phyloP scores from a whole-genome alignment of 2,888 invertebrate genomes.

The Steinernema scapterisci region DNA sequence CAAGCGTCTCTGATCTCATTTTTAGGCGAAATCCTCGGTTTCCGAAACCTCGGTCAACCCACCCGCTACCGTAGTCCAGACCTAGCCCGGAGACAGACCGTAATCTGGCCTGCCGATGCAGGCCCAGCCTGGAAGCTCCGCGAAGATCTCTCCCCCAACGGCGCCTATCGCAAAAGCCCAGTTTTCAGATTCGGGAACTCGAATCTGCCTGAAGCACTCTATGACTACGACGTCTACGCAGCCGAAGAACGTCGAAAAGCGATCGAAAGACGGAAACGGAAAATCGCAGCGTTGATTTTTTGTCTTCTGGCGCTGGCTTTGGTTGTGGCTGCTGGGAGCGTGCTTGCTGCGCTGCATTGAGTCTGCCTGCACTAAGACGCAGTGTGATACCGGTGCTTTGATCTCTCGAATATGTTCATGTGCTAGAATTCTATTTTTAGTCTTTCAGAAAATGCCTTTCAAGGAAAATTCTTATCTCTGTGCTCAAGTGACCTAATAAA shows the following conservation, averaged over 20 bases:
- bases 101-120: slow-evolving; percentile 36
- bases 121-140: slow-evolving; percentile 36
- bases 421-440: slow-evolving; percentile 13
- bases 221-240: slow-evolving; percentile 37
- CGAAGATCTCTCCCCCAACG: slow-evolving; percentile 20
- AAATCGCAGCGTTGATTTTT: slow-evolving; percentile 29
- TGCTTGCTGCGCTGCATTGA: slow-evolving; percentile 33
- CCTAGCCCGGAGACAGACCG: slow-evolving; percentile 8
- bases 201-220: slow-evolving; percentile 29
- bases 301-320: slow-evolving; percentile 32
- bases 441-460: background rate
- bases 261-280: slow-evolving; percentile 23
- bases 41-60: slow-evolving; percentile 20
- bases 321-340: slow-evolving; percentile 36
- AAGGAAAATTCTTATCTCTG: background rate
- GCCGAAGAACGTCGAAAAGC: slow-evolving; percentile 32
- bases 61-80: slow-evolving; percentile 10
- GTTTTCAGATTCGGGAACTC: slow-evolving; percentile 35
- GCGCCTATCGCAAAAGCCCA: slow-evolving; percentile 8
- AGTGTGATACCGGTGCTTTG: background rate
- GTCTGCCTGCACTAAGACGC: no score
- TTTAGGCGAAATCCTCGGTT: slow-evolving; percentile 26
- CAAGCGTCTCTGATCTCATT: no score
- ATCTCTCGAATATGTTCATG: slow-evolving; percentile 1
- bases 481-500: slow-evolving; percentile 3